These are phyloP conservation scores for Phoenoteleia sp. DNA, from an alignment of 2,888 invertebrate species.

Conservation along the genomic window DNA sequence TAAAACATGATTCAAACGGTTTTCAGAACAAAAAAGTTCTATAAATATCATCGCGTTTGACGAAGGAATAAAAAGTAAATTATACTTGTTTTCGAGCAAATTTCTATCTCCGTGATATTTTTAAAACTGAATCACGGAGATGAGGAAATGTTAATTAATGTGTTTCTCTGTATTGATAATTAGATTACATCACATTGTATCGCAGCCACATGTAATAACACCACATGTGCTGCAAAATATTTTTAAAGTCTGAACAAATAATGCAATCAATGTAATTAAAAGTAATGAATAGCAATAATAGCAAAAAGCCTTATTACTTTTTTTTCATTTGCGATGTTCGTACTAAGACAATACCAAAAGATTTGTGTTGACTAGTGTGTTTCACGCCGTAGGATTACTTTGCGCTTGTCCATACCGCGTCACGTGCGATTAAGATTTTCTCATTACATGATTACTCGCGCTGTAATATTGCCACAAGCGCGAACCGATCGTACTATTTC, in stretches of 20 bases:
- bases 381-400: slow-evolving; percentile 24
- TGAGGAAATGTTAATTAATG: neutral
- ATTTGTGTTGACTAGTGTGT: slow-evolving; percentile 2
- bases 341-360: slow-evolving; percentile 13
- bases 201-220: neutral
- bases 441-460: slow-evolving; percentile 70
- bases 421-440: slow-evolving; percentile 71
- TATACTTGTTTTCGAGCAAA: neutral
- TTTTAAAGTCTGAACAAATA: neutral
- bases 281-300: neutral
- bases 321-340: neutral
- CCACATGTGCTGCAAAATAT: neutral
- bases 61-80: neutral
- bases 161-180: neutral
- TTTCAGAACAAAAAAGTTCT: neutral
- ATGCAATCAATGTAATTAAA: neutral
- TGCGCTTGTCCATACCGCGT: slow-evolving; percentile 51
- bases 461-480: slow-evolving; percentile 67
- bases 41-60: neutral
- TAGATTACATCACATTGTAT: neutral
- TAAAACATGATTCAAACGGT: neutral
- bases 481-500: slow-evolving; percentile 65
- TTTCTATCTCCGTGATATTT: neutral
- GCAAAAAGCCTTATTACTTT: neutral
- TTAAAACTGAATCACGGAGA: neutral